phyloP scores from a whole-genome alignment of 2,888 invertebrate species.

The Gibbula magus region DNA sequence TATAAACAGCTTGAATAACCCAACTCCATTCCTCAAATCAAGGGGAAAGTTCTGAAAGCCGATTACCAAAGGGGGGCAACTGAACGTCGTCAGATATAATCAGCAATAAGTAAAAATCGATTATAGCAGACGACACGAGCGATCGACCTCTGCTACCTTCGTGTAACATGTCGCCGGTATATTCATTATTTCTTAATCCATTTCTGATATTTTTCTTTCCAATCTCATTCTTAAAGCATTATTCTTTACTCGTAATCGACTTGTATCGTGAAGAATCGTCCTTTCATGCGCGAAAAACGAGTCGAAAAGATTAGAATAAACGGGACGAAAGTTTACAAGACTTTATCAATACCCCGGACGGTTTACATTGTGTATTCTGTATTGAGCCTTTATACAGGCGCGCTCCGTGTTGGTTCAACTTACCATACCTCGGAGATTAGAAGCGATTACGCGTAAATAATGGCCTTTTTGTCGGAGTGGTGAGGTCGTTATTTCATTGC shows the following conservation, averaged over 20 bases:
- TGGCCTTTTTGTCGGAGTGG: too few relatives aligned
- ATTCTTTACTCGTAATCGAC: neutral
- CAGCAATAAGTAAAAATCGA: neutral
- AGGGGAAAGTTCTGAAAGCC: too few relatives aligned
- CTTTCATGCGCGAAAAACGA: neutral
- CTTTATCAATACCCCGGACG: neutral
- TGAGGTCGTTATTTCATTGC: too few relatives aligned
- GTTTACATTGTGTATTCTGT: too few relatives aligned
- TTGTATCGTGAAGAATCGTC: neutral
- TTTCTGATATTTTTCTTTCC: neutral
- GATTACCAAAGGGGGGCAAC: neutral
- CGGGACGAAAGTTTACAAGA: neutral
- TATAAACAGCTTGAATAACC: neutral
- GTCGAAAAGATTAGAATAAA: neutral
- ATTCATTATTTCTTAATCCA: slow-evolving; percentile 1
- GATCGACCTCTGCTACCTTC: neutral
- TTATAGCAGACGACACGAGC: neutral
- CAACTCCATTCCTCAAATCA: too few relatives aligned
- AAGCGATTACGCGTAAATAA: too few relatives aligned
- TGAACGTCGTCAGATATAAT: neutral
- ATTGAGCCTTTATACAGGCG: too few relatives aligned
- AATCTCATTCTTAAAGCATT: neutral
- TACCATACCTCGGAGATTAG: too few relatives aligned
- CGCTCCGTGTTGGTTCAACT: too few relatives aligned
- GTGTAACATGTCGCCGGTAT: neutral